Evolutionary conservation across 1,140 invertebrate genomes (phyloP).

Genomic region (Formica selysi): DNA sequence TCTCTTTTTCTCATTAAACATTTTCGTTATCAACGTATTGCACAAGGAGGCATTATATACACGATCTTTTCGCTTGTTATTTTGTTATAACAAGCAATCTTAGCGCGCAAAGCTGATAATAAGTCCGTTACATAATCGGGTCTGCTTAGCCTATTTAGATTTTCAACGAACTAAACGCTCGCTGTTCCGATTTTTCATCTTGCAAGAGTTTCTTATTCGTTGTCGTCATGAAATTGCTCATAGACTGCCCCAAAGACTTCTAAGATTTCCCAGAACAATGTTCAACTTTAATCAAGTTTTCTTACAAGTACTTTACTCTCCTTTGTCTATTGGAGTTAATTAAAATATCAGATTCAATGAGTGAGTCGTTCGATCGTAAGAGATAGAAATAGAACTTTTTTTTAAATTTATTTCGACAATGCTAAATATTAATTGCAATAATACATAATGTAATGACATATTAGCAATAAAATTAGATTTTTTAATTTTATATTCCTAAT

Average conservation of each 20-base stretch:
- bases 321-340: conserved; percentile 23
- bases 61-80: conserved; percentile 72
- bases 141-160: conserved; percentile 66
- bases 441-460: background rate
- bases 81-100: conserved; percentile 74
- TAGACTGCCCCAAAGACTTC: conserved; percentile 25
- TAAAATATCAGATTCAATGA: conserved; percentile 52
- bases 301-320: conserved; percentile 1
- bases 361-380: background rate
- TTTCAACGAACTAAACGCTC: conserved; percentile 35
- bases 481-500: background rate
- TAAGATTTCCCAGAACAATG: conserved; percentile 30
- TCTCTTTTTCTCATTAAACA: conserved; percentile 9
- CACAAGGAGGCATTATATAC: conserved; percentile 21
- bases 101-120: conserved; percentile 64
- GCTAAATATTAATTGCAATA: background rate
- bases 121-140: conserved; percentile 69
- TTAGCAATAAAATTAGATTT: conserved; percentile 1
- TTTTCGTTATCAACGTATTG: conserved; percentile 63
- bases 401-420: background rate
- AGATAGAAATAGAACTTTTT: conserved; percentile 18
- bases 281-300: conserved; percentile 55
- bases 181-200: conserved; percentile 32
- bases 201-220: conserved; percentile 41
- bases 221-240: conserved; percentile 39